A percentile compares a stretch with the other conserved stretches of the same genome.
Conservation (phyloP, 2,888 invertebrate species). For the Erynnis tages region DNA sequence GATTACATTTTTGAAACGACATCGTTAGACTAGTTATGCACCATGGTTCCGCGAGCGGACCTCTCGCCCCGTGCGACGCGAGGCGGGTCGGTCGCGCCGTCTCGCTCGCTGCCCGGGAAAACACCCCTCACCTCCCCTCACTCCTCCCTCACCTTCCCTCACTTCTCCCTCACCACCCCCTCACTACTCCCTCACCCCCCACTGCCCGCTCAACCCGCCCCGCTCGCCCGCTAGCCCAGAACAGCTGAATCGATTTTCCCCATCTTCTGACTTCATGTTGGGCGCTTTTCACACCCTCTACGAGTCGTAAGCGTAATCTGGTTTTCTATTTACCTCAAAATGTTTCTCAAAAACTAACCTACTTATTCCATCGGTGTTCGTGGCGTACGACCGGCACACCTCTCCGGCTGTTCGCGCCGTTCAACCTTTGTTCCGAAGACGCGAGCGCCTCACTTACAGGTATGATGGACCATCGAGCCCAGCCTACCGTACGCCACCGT, state of each 20-base stretch:
- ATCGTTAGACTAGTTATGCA: conserved; percentile 70
- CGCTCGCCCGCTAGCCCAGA: conserved; percentile 39
- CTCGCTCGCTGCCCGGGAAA: conserved; percentile 34
- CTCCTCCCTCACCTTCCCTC: conserved; percentile 26
- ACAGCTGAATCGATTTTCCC: conserved; percentile 63
- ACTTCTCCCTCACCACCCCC: too few relatives aligned
- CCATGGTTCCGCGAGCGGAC: conserved; percentile 69
- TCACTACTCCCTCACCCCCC: conserved; percentile 26
- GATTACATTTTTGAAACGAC: conserved; percentile 59
- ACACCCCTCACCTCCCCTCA: conserved; percentile 28
- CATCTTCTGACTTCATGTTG: conserved; percentile 43
- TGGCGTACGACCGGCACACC: conserved; percentile 25
- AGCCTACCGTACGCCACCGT: conserved; percentile 33
- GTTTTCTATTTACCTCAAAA: conserved; percentile 56
- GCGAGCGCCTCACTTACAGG: not conserved
- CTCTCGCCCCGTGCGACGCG: conserved; percentile 31
- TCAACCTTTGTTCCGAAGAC: conserved; percentile 17
- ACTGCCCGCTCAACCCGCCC: conserved; percentile 32
- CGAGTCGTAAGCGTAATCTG: conserved; percentile 46
- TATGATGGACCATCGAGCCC: not conserved
- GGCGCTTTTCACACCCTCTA: conserved; percentile 44
- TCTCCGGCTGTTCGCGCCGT: conserved; percentile 30
- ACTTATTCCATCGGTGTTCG: conserved; percentile 45
- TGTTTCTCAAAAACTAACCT: conserved; percentile 69
- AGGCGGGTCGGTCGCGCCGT: conserved; percentile 28